Base-by-base conservation (phyloP, 2,888 invertebrate genomes). In the Allolobophora icterica region DNA sequence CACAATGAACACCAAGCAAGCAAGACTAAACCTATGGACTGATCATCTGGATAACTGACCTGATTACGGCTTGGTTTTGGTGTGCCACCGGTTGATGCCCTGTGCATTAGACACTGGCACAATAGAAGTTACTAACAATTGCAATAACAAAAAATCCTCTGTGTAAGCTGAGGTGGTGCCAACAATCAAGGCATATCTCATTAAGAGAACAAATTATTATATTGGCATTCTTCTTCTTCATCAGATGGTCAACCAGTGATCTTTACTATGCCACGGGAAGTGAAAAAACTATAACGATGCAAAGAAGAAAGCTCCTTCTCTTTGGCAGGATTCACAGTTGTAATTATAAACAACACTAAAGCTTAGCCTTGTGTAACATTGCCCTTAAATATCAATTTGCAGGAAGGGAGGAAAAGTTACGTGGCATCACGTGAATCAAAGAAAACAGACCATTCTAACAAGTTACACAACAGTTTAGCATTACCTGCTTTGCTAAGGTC, bases 401-500 rank as follows among this genome's bases (percentile, higher is more conserved):
- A 58, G 24, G 13, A 4, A 58, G 30, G 17, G 40, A 40, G 8
- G 13, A 5, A 40, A 13, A 40, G 40, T 71, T n/a, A 30, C 71
- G 8, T 4, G 30, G 11, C 71, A n/a, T 71, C 71, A 71, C 3
- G 11, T n/a, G 71, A 71, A 11, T n/a, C 71, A 71, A 21, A 42
- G 42, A 5, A 71, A 71, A 71, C 13, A 58, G 24, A 58, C 8
- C 3, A 71, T 45, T 52, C 83, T 33, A 34, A 90, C 38, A 58
- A 58, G 38, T 21, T 84, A 35, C 34, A 34, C 24, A 35, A 87
- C 34, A 34, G n/a, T 87, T 8, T 8, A 87, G n/a, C 35, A 92
- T 91, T 93, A 96, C 96, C 95, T 99, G 99, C 95, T 99, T 98
- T 17, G 99, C 98, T 52, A 99, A 96, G 94, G 98, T 98, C 94